These are phyloP conservation scores for Mythimna impura DNA, from an alignment of 2,888 invertebrate species.

Conservation along the genomic window DNA sequence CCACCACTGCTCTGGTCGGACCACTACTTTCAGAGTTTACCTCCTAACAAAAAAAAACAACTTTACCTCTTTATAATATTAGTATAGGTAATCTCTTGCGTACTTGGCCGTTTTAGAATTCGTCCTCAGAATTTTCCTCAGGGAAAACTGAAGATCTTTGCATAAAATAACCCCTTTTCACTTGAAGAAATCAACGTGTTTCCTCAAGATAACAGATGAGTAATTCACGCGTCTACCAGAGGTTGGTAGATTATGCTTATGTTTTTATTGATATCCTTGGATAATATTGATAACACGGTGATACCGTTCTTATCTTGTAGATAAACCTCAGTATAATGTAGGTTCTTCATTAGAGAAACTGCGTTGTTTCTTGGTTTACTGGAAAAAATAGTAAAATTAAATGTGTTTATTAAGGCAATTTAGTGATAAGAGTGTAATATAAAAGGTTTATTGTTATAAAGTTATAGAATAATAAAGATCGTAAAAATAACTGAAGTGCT, in stretches of 20 bases:
- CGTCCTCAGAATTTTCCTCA: neutral
- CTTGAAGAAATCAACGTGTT: constrained; percentile 18
- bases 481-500: neutral
- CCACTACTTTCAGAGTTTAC: too few species aligned
- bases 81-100: too few species aligned
- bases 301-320: constrained; percentile 46
- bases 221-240: constrained; percentile 20
- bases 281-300: constrained; percentile 39
- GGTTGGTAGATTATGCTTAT: constrained; percentile 36
- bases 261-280: constrained; percentile 59
- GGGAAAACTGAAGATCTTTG: neutral
- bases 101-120: too few species aligned
- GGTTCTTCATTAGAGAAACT: constrained; percentile 6
- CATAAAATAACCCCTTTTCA: neutral
- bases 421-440: constrained; percentile 2
- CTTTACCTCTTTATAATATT: too few species aligned
- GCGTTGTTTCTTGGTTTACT: neutral
- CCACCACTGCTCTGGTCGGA: too few species aligned
- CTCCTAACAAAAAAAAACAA: too few species aligned
- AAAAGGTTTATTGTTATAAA: neutral
- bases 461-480: neutral
- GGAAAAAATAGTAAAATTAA: constrained; percentile 3
- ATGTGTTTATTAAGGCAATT: neutral
- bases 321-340: constrained; percentile 44
- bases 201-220: constrained; percentile 35